Base-by-base conservation (phyloP, 2,113 vertebrate genomes). In the Cercocebus atys region DNA sequence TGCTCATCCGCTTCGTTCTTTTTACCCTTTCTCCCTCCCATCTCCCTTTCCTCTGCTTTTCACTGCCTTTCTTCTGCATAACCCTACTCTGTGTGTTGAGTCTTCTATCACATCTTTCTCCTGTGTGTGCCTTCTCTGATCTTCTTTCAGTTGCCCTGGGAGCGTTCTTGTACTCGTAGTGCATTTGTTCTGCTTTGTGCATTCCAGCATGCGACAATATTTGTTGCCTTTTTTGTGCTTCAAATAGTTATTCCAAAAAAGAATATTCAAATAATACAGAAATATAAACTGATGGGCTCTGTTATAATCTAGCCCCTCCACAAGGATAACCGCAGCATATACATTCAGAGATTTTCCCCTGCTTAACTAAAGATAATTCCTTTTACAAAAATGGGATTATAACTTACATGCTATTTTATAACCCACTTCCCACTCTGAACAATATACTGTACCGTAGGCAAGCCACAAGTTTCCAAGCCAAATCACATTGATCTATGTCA, bases 361-460 rank as follows among this genome's bases (percentile, higher is more conserved):
- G 47, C 27, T 88, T 89, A 95, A 50, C 52, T 57, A 79, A 93
- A 89, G 61, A 11, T 72, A 81, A 85, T 86, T 94, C 22, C 75
- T 87, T 85, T 81, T 59, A 55, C 14, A 93, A 85, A 96, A 91
- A 89, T 73, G 32, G 1, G n/a, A 13, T 95, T 70, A 85, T 50
- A 88, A 68, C 86, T 50, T 55, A 76, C 32, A 64, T 76, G 57
- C 43, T 61, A 32, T 84, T 93, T 96, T 95, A 8, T 72, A 92
- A 82, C 17, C 50, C 86, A n/a, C 50, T 61, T 78, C 50, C 76
- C 27, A 64, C 59, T n/a, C 66, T 82, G 73, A 90, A 86, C 22
- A 70, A 38, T 55, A 95, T 16, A 76, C 40, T 76, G 13, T 32
- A 30, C 61, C 1, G 12, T 32, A 64, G 30, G 30, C 45, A 82